These are phyloP conservation scores for Acomys russatus DNA, from an alignment of 2,797 vertebrate genomes.

Conservation along the genomic window DNA sequence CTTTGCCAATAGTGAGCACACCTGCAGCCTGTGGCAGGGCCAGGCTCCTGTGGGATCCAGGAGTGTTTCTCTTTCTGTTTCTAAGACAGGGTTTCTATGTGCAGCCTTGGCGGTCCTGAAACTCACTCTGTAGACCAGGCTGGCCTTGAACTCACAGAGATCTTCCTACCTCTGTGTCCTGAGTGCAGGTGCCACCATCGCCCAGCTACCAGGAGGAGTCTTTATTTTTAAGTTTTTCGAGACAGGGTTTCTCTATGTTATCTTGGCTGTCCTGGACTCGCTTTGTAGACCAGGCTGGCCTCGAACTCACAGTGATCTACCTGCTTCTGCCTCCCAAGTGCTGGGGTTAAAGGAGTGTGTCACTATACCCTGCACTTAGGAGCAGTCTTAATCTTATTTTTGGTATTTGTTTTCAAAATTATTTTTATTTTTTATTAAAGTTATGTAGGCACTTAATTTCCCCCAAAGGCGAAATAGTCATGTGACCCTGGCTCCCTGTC, in stretches of 20 bases:
- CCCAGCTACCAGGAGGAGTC: not conserved
- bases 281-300: too few relatives aligned
- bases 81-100: not conserved
- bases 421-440: conserved; percentile 50
- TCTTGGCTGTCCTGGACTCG: too few relatives aligned
- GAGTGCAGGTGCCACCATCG: not conserved
- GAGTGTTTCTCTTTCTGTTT: not conserved
- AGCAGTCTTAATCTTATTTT: not conserved
- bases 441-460: not conserved
- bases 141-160: not conserved
- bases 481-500: not conserved
- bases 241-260: too few relatives aligned
- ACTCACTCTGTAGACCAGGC: not conserved
- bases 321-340: too few relatives aligned
- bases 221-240: not conserved
- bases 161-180: not conserved
- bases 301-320: too few relatives aligned
- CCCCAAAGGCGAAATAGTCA: not conserved
- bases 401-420: not conserved
- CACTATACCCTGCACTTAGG: too few relatives aligned
- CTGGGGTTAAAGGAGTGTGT: too few relatives aligned
- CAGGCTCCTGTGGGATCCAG: not conserved
- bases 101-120: not conserved
- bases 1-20: not conserved
- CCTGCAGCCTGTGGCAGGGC: not conserved